Evolutionary conservation across 2,888 invertebrate genomes (phyloP).

Genomic region (Diarsia dahlii): DNA sequence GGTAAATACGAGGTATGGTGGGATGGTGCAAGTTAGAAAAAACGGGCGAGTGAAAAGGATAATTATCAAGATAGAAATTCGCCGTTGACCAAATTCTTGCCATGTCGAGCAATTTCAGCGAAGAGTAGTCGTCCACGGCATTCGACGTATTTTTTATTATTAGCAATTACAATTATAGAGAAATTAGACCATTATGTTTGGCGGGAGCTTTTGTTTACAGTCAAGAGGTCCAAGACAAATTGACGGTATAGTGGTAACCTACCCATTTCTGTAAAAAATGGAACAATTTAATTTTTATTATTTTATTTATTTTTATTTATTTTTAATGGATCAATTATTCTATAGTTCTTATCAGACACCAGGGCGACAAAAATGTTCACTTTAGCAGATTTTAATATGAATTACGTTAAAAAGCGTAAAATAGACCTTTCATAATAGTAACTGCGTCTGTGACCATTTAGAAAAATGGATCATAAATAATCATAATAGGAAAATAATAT

Average conservation of each 20-base stretch:
- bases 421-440: no score
- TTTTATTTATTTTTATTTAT: no score
- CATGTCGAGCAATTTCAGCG: not conserved
- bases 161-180: not conserved
- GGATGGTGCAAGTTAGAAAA: constrained; percentile 20
- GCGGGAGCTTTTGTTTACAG: not conserved
- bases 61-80: not conserved
- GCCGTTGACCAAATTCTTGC: not conserved
- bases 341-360: no score
- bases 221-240: not conserved
- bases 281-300: no score
- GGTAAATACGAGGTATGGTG: constrained; percentile 25
- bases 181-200: not conserved
- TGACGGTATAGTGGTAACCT: not conserved
- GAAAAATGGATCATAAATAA: no score
- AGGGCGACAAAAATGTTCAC: no score
- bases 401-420: no score
- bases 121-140: not conserved
- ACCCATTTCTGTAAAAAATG: not conserved
- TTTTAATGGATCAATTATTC: no score
- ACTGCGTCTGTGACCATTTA: no score
- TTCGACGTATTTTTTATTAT: not conserved
- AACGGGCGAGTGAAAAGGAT: not conserved
- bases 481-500: no score
- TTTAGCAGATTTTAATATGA: no score